Percentiles rank a stretch among this genome's conserved stretches.
These are phyloP conservation scores for Sisor rabdophorus DNA, from an alignment of 2,113 vertebrate species.

Conservation along the genomic window DNA sequence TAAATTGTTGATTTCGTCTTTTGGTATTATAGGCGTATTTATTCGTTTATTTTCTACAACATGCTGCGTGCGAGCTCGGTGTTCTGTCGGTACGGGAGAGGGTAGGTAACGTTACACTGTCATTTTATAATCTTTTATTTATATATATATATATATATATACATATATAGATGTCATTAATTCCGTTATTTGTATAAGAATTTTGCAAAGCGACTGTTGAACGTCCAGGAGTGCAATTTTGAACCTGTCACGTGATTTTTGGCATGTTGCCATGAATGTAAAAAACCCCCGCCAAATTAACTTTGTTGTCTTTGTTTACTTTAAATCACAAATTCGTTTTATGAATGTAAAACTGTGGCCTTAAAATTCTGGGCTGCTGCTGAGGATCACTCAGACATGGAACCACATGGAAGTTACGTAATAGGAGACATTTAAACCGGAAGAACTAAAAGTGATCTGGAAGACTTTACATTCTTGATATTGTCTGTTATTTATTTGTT, in stretches of 20 bases:
- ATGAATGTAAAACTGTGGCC: not conserved
- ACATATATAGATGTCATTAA: too few relatives aligned
- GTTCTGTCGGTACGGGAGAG: slow-evolving; percentile 55
- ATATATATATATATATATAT: too few relatives aligned
- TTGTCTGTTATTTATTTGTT: not conserved
- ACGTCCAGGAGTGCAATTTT: not conserved
- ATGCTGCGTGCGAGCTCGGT: slow-evolving; percentile 59
- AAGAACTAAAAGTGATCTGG: not conserved
- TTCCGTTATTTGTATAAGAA: slow-evolving; percentile 13
- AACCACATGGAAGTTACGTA: not conserved
- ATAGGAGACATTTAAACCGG: not conserved
- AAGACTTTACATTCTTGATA: not conserved
- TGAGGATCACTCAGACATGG: not conserved
- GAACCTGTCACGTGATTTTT: not conserved
- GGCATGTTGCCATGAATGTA: not conserved
- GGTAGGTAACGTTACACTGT: slow-evolving; percentile 59
- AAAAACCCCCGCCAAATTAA: not conserved
- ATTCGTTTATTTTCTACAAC: not conserved
- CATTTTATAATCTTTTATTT: too few relatives aligned
- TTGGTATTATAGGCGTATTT: not conserved
- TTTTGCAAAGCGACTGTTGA: too few relatives aligned
- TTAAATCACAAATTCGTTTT: not conserved
- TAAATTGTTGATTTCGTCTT: not conserved
- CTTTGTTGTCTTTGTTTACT: not conserved
- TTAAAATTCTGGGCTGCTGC: too few relatives aligned